Evolutionary conservation across 2,888 invertebrate genomes (phyloP).

Genomic region (Spatulosminthurus flaviceps): DNA sequence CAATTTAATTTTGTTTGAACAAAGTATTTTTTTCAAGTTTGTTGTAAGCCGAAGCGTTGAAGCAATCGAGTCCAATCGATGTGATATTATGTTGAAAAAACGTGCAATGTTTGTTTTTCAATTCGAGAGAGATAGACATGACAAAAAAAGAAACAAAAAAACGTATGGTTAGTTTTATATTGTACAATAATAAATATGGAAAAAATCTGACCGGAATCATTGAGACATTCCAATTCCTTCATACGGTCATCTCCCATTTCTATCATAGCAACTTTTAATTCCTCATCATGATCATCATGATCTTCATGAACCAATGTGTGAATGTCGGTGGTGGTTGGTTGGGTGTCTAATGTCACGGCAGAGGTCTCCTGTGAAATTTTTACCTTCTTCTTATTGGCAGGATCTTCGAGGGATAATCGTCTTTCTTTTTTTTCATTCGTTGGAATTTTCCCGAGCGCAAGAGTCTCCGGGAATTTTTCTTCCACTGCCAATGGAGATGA

Average conservation of each 20-base stretch:
- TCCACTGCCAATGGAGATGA: neutral
- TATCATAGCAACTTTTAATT: neutral
- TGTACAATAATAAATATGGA: slow-evolving; percentile 38
- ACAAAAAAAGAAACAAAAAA: slow-evolving; percentile 51
- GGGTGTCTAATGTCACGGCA: neutral
- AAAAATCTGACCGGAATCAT: slow-evolving; percentile 61
- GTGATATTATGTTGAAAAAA: slow-evolving; percentile 21
- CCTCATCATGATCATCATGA: neutral
- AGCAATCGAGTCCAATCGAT: slow-evolving; percentile 27
- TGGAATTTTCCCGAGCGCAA: neutral
- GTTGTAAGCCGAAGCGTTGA: slow-evolving; percentile 12
- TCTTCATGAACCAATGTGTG: neutral
- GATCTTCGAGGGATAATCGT: neutral
- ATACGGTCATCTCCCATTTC: slow-evolving; percentile 21
- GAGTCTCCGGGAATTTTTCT: neutral
- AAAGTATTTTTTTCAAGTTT: slow-evolving; percentile 9
- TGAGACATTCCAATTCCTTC: slow-evolving; percentile 42
- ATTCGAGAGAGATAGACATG: slow-evolving; percentile 37
- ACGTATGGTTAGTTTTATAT: slow-evolving; percentile 53
- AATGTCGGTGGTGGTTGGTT: neutral
- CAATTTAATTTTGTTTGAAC: neutral
- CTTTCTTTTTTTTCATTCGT: neutral
- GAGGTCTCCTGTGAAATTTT: slow-evolving; percentile 32
- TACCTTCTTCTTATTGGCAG: slow-evolving; percentile 26
- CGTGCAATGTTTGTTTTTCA: slow-evolving; percentile 22